These are phyloP conservation scores for Agapornis roseicollis DNA, from an alignment of 2,113 vertebrate species.

Conservation along the genomic window DNA sequence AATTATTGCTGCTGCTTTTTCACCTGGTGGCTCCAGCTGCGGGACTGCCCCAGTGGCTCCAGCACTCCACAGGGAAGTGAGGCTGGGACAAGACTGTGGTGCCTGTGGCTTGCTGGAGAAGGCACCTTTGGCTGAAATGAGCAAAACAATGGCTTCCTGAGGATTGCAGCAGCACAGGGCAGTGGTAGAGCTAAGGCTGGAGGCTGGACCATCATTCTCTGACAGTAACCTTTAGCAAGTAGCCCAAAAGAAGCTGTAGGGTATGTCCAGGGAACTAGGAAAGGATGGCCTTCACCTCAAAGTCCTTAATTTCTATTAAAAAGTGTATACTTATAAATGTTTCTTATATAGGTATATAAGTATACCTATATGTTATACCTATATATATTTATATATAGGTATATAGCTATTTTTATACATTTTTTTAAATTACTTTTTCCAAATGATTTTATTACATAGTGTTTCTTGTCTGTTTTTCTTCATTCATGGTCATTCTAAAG, in stretches of 20 bases:
- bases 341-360: not conserved
- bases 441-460: not conserved
- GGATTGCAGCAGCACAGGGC: not conserved
- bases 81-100: not conserved
- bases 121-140: not conserved
- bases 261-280: not conserved
- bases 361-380: not conserved
- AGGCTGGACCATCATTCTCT: not conserved
- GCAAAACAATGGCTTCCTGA: not conserved
- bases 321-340: not conserved
- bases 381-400: not conserved
- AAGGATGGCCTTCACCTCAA: not conserved
- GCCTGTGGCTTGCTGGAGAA: not conserved
- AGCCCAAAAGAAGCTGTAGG: not conserved
- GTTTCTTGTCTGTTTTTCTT: not conserved
- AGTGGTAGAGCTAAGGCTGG: not conserved
- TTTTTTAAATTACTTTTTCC: not conserved
- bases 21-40: not conserved
- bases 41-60: rapidly evolving
- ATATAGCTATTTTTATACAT: not conserved
- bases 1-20: not conserved
- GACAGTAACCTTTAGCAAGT: not conserved
- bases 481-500: not conserved
- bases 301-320: not conserved
- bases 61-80: rapidly evolving